Evolutionary conservation across 2,113 vertebrate species (phyloP), one percentile per base, ranked within the genome.

Genomic region (Carlito syrichta): DNA sequence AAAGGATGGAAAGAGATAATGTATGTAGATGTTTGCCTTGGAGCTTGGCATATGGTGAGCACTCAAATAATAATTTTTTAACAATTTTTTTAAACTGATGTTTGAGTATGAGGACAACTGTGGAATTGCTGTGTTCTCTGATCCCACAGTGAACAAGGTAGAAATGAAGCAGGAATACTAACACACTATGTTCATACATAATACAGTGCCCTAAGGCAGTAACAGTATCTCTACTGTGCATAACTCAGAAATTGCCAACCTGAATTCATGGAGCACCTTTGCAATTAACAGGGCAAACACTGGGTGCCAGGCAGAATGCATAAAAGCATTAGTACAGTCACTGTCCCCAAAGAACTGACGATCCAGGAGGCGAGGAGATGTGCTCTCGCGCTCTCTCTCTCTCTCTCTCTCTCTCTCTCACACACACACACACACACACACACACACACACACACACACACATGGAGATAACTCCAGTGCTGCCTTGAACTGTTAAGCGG

Each of bases 141-240:
- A 73, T 23, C 16, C 38, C 93, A 85, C 38, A 40, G 19, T 19
- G 48, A 79, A 12, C 30, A 86, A 68, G 56, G 27, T 16, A 30
- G 48, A 60, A 74, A 71, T 19, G 22, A 90, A 87, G 50, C 5
- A n/a, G 11, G 40, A 81, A 40, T 35, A 43, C 3, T 19, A 38
- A 52, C 40, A 77, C 9, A 3, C 50, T 54, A 27, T 66, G 60
- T n/a, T 45, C 38, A 43, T 9, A 74, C 6, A 66, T 8, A 13
- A 27, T 3, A 16, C 14, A 6, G 66, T 3, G 25, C 25, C 17
- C 69, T 2, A 0, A 30, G 58, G 54, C 1, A 6, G 27, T n/a
- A 45, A 4, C 17, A 5, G 1, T 40, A 10, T 16, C 38, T 43
- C 43, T 3, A 13, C 50, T 0, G 2, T 14, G 3, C 78, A 0